Evolutionary conservation across 2,888 invertebrate genomes (phyloP), one percentile per base, ranked within the genome.

Genomic region (Platycnemis pennipes): DNA sequence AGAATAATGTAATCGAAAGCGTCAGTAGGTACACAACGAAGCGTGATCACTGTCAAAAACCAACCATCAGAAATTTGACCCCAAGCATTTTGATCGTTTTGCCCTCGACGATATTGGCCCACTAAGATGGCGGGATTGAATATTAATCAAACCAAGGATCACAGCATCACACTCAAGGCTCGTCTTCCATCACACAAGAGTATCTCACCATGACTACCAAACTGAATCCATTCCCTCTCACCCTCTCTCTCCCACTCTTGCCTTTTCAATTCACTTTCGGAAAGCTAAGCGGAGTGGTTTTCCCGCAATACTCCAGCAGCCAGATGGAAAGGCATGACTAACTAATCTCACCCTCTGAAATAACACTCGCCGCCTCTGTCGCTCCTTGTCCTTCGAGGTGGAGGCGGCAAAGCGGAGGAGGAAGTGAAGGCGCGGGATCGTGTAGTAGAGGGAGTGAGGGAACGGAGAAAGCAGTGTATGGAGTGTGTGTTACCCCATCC

Each of bases 281-380:
- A 91, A 91, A 91, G 77, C 91, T 22, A 63, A 63, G 44, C 63
- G 3, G 91, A n/a, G 44, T 5, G 26, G 44, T 26, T 87, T 45
- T 26, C 77, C 77, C 77, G 13, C 45, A 44, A 87, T 44, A 3
- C 45, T 87, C 26, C 87, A 26, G 26, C 26, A 26, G 7, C 77
- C 77, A 77, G 37, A 89, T 53, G n/a, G 42, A 63, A 44, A 37
- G n/a, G 45, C 91, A 69, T 45, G 63, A 91, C 63, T 91, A 69
- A 91, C 91, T 91, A 91, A 91, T 91, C 91, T 42, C 56, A 42
- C 42, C 89, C 37, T 37, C 37, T 13, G 56, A 37, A 56, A 56
- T 22, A 77, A 42, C 89, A 56, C 56, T 26, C 31, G 49, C 31
- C 19, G 11, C n/a, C 16, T 31, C 89, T 89, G 22, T 77, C 37